A percentile compares a stretch with the other conserved stretches of the same genome.
These are phyloP conservation scores for Arctia plantaginis DNA, from an alignment of 2,888 invertebrate species.

Conservation along the genomic window DNA sequence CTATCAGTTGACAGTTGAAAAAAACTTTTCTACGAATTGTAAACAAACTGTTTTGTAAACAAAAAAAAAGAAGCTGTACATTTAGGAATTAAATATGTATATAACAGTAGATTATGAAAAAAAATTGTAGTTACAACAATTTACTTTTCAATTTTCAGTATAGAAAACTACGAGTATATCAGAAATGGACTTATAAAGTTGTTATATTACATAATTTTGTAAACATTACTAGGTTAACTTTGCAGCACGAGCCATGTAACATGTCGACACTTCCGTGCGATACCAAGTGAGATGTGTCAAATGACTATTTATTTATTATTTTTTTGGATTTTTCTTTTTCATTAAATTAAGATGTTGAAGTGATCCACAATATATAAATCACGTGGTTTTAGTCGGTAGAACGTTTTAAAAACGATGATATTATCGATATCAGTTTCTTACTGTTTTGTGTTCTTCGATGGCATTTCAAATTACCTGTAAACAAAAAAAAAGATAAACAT, in stretches of 20 bases:
- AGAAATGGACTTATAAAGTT: neutral
- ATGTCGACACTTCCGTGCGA: no score
- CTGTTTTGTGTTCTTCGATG: neutral
- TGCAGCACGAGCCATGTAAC: neutral
- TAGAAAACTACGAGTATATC: neutral
- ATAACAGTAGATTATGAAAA: neutral
- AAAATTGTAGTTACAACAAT: neutral
- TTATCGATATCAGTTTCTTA: neutral
- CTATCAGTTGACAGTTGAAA: constrained; percentile 36
- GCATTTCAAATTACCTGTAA: constrained; percentile 5
- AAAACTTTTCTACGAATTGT: constrained; percentile 29
- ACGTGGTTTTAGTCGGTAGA: neutral
- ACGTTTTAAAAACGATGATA: neutral
- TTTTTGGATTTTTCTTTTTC: neutral
- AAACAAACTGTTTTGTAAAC: constrained; percentile 36
- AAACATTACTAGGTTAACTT: neutral
- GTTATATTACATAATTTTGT: no score
- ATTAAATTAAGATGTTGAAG: neutral
- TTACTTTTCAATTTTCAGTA: neutral
- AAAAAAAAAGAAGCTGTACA: constrained; percentile 14
- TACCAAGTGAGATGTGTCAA: no score
- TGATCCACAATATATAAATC: neutral
- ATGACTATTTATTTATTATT: no score
- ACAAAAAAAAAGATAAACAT: neutral
- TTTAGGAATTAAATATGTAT: neutral